These are phyloP conservation scores for Lasioglossum vierecki DNA, from an alignment of 2,888 invertebrate species.

Conservation along the genomic window DNA sequence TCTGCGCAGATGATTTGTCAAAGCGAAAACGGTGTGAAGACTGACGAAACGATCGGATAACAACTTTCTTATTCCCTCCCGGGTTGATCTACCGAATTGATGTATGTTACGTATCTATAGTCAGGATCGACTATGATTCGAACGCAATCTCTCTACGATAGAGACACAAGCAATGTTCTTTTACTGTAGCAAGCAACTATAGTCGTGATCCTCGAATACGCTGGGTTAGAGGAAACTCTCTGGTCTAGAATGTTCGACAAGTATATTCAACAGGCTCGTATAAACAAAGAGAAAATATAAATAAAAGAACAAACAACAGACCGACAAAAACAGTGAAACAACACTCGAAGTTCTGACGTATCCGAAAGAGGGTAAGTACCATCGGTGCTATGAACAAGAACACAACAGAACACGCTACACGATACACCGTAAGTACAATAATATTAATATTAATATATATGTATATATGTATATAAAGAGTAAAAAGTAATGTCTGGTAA, in stretches of 20 bases:
- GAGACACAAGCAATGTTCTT: conserved; percentile 67
- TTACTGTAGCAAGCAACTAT: conserved; percentile 82
- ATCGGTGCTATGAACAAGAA: conserved; percentile 47
- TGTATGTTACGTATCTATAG: not conserved
- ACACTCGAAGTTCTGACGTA: conserved; percentile 62
- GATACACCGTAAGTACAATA: conserved; percentile 31
- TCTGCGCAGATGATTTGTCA: not conserved
- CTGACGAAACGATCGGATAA: not conserved
- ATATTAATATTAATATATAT: not conserved
- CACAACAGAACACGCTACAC: conserved; percentile 46
- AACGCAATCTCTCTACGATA: conserved; percentile 44
- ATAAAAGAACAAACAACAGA: not conserved
- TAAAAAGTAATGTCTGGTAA: conserved; percentile 22
- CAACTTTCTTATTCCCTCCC: conserved; percentile 3
- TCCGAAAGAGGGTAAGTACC: conserved; percentile 68
- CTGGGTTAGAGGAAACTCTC: conserved; percentile 52
- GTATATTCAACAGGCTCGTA: conserved; percentile 53
- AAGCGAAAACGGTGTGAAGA: not conserved
- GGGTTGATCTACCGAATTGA: not conserved
- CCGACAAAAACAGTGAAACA: not conserved
- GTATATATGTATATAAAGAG: not conserved
- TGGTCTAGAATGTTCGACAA: conserved; percentile 30
- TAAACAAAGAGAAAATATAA: not conserved
- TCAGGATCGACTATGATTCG: not conserved
- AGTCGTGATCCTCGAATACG: conserved; percentile 63